These are phyloP conservation scores for Oxyruncus cristatus DNA, from an alignment of 2,113 vertebrate species.

Conservation along the genomic window DNA sequence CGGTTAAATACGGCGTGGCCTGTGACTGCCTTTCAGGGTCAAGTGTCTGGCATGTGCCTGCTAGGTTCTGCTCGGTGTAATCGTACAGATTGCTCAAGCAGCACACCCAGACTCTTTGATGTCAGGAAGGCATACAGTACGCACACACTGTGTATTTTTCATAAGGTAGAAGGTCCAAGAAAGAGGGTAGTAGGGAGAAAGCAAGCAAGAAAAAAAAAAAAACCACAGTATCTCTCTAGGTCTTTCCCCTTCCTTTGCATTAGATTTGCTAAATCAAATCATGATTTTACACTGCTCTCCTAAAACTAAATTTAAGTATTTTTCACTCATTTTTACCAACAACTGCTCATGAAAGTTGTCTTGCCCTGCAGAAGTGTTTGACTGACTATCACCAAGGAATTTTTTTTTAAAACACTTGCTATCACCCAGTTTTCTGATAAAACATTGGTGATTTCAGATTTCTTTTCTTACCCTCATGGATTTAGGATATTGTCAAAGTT, in stretches of 20 bases:
- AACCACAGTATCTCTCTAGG: neutral
- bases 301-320: neutral
- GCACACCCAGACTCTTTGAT: constrained; percentile 49
- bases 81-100: constrained; percentile 48
- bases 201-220: neutral
- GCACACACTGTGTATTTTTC: neutral
- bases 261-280: neutral
- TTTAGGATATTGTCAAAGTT: neutral
- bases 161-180: neutral
- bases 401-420: constrained; percentile 13
- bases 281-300: neutral
- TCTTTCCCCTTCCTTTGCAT: neutral
- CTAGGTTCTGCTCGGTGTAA: constrained; percentile 50
- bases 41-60: constrained; percentile 61
- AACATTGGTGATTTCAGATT: neutral
- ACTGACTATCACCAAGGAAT: neutral
- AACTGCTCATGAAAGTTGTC: neutral
- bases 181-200: neutral
- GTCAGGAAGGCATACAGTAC: neutral
- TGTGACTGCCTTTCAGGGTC: constrained; percentile 56
- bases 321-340: neutral
- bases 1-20: constrained; percentile 50
- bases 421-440: neutral
- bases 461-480: neutral
- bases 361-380: neutral